Conservation (phyloP, 2,888 invertebrate genomes). For the Acanthosepion esculentum region DNA sequence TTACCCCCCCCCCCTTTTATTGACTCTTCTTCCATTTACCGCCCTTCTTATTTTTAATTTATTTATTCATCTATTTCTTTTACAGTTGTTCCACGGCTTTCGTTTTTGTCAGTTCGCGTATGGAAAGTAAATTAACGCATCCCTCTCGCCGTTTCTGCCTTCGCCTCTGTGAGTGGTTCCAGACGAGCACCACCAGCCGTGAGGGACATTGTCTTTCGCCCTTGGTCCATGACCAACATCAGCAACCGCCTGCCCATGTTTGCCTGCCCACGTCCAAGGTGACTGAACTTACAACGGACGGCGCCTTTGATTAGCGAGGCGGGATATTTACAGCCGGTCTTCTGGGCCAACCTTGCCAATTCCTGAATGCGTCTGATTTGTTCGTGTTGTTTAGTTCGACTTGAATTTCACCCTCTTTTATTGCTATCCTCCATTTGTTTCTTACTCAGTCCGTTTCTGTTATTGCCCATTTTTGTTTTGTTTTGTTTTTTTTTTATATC, state of each 20-base stretch:
- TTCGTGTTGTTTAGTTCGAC: not conserved
- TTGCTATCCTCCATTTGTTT: not conserved
- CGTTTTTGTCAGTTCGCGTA: not conserved
- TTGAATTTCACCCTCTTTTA: not conserved
- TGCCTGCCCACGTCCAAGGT: not conserved
- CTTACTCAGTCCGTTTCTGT: not conserved
- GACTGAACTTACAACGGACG: not conserved
- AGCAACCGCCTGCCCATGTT: conserved; percentile 4
- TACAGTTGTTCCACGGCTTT: too few relatives aligned
- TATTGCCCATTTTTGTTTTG: not conserved
- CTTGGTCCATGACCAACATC: not conserved
- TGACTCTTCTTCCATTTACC: too few relatives aligned
- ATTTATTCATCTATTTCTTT: too few relatives aligned
- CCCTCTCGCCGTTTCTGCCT: not conserved
- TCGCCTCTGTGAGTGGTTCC: not conserved
- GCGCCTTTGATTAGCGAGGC: not conserved
- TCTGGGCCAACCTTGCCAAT: not conserved
- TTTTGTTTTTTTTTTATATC: not conserved
- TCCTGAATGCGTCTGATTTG: not conserved
- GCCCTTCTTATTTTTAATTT: not conserved
- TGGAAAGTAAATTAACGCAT: not conserved
- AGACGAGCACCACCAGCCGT: not conserved
- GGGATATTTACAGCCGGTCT: not conserved
- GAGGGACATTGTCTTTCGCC: not conserved
- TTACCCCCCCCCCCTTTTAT: not conserved